Conservation (phyloP, 1,140 invertebrate genomes). For the Babylonia areolata region DNA sequence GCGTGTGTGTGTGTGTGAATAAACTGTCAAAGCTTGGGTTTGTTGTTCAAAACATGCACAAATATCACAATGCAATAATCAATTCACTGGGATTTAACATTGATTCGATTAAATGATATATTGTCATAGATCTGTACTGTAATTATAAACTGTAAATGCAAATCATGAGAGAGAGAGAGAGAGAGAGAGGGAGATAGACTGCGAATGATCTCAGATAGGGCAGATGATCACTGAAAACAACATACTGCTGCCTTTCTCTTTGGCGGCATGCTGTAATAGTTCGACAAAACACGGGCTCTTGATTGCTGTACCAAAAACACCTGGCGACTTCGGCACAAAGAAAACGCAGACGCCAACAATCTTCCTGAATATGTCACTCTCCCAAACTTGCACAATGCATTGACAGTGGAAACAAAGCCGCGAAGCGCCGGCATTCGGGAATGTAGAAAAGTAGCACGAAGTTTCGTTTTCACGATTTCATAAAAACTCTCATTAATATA, state of each 20-base stretch:
- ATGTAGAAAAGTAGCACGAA: neutral
- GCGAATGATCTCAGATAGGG: neutral
- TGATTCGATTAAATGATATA: too few species aligned
- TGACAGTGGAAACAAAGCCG: constrained; percentile 15
- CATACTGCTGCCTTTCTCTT: constrained; percentile 39
- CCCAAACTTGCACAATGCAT: neutral
- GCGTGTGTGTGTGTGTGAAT: too few species aligned
- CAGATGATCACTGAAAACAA: neutral
- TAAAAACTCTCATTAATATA: too few species aligned
- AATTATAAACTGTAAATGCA: too few species aligned
- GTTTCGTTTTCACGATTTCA: constrained; percentile 20
- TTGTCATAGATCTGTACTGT: too few species aligned
- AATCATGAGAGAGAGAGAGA: neutral
- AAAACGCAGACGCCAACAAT: neutral
- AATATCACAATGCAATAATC: too few species aligned
- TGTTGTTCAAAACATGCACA: too few species aligned
- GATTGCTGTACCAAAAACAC: neutral
- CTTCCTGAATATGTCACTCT: neutral
- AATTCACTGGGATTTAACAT: too few species aligned
- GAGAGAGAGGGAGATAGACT: neutral
- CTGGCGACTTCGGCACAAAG: neutral
- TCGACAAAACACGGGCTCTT: neutral
- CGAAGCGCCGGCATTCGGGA: constrained; percentile 12
- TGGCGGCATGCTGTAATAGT: constrained; percentile 39
- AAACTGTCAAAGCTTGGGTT: too few species aligned